Evolutionary conservation across 2,797 vertebrate species (phyloP).

Genomic region (Arremon aurantiirostris): DNA sequence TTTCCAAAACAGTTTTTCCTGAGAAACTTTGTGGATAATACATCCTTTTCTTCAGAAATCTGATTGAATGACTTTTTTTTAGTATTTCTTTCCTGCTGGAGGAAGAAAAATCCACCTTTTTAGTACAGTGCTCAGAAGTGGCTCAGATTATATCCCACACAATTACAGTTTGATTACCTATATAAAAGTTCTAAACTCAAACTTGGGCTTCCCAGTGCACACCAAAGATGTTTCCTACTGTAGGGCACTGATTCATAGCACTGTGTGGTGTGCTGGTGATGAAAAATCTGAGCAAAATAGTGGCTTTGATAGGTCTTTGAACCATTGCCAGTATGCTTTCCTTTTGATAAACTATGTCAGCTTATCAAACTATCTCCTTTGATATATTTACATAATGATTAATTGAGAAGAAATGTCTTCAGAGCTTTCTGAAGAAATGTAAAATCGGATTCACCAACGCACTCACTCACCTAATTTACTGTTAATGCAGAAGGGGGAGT

Average conservation of each 20-base stretch:
- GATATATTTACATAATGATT: background rate
- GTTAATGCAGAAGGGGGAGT: fast-evolving
- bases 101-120: fast-evolving
- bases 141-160: background rate
- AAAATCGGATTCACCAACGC: background rate
- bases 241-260: background rate
- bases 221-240: background rate
- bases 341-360: background rate
- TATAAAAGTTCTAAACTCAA: background rate
- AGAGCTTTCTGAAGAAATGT: background rate
- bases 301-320: background rate
- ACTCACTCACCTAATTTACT: background rate
- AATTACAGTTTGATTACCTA: background rate
- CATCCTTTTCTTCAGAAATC: background rate
- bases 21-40: background rate
- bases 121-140: background rate
- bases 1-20: background rate
- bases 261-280: background rate
- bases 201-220: background rate
- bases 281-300: background rate
- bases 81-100: background rate
- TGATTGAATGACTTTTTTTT: background rate
- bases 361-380: background rate
- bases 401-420: background rate
- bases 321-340: background rate